These are phyloP conservation scores for Gobiocypris rarus DNA, from an alignment of 2,113 vertebrate genomes.

Conservation along the genomic window DNA sequence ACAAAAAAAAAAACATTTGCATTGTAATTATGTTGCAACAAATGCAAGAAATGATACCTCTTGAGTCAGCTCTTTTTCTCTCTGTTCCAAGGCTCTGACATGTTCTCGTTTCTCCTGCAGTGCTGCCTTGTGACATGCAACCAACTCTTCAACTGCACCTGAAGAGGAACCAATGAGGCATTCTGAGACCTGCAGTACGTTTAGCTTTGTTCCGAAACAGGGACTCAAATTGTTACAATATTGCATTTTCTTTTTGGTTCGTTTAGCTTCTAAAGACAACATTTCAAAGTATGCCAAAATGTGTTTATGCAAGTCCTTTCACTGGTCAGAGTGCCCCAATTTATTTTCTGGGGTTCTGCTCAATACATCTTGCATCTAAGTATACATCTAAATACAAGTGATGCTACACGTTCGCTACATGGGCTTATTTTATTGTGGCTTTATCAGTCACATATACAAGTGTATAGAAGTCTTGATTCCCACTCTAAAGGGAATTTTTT, in stretches of 20 bases:
- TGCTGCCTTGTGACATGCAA: constrained; percentile 70
- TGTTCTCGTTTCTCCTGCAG: constrained; percentile 71
- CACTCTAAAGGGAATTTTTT: no score
- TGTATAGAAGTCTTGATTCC: no score
- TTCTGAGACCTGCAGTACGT: neutral
- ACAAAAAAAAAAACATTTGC: neutral
- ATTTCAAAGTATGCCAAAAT: neutral
- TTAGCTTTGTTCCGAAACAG: neutral
- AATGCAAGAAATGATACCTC: constrained; percentile 72
- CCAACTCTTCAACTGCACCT: constrained; percentile 73
- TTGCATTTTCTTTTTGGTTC: neutral
- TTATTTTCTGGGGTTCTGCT: no score
- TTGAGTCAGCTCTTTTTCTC: constrained; percentile 71
- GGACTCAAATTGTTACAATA: neutral
- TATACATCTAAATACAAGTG: no score
- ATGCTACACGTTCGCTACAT: no score
- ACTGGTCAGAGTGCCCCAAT: no score
- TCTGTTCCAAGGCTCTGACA: constrained; percentile 71
- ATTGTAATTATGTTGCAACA: neutral
- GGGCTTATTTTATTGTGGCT: no score
- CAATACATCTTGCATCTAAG: no score
- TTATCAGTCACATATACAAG: no score
- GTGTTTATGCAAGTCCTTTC: neutral
- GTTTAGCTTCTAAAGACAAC: no score
- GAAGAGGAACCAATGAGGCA: neutral